Percentiles rank a stretch among this genome's conserved stretches.
Evolutionary conservation across 1,140 invertebrate genomes (phyloP).

Genomic region (Drosophila busckii): DNA sequence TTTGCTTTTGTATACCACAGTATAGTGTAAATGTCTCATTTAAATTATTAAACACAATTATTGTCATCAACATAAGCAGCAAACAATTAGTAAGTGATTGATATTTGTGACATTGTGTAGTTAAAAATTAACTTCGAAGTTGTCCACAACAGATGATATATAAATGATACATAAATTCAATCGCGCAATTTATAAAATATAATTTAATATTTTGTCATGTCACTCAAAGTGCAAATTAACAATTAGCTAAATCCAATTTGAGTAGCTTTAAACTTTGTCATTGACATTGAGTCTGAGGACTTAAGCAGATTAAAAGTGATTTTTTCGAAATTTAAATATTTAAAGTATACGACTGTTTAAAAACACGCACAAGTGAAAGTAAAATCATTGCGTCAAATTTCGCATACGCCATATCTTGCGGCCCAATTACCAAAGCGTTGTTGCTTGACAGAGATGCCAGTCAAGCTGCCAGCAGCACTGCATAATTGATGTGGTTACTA

Average conservation of each 20-base stretch:
- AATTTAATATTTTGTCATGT: conserved; percentile 1
- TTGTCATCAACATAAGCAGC: neutral
- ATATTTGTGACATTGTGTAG: neutral
- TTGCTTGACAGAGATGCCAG: conserved; percentile 4
- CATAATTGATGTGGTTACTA: conserved; percentile 47
- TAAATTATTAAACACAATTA: neutral
- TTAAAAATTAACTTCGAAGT: too few relatives aligned
- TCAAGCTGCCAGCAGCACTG: conserved; percentile 4
- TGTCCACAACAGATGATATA: neutral
- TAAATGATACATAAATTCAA: neutral
- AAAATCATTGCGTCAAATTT: conserved; percentile 16
- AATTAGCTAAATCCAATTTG: conserved; percentile 19
- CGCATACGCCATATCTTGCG: conserved; percentile 29
- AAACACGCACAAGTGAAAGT: conserved; percentile 17
- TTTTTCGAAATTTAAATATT: too few relatives aligned
- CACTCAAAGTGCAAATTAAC: conserved; percentile 2
- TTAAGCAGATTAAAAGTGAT: too few relatives aligned
- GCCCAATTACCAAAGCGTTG: conserved; percentile 33
- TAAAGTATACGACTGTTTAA: too few relatives aligned
- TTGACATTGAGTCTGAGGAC: too few relatives aligned
- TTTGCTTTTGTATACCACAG: too few relatives aligned
- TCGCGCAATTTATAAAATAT: conserved; percentile 14
- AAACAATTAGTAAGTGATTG: conserved; percentile 6
- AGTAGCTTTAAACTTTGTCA: neutral
- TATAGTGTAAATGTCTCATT: too few relatives aligned